phyloP scores from a whole-genome alignment of 2,888 invertebrate genomes.

The Xestia sexstrigata region DNA sequence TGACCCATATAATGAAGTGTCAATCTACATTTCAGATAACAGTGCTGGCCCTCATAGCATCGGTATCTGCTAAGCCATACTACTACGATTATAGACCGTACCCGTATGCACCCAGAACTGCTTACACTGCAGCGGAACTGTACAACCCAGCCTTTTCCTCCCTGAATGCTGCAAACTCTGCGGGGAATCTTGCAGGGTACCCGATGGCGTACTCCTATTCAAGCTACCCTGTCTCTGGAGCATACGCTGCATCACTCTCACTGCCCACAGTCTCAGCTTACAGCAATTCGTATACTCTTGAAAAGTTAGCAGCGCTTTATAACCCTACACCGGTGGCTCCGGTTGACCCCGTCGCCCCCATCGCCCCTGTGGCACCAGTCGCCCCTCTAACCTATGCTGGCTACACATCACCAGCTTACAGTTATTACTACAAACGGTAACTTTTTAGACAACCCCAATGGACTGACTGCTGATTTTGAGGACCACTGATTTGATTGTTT shows the following conservation, averaged over 20 bases:
- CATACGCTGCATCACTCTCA: slow-evolving; percentile 11
- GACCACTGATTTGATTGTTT: slow-evolving; percentile 2
- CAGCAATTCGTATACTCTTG: slow-evolving; percentile 73
- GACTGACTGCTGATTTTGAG: not conserved
- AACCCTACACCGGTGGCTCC: slow-evolving; percentile 22
- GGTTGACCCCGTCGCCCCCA: slow-evolving; percentile 3
- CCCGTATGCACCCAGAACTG: slow-evolving; percentile 49
- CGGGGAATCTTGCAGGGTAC: slow-evolving; percentile 11
- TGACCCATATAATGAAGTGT: not conserved
- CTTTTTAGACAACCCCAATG: not conserved
- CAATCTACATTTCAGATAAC: slow-evolving; percentile 71
- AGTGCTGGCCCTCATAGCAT: slow-evolving; percentile 70
- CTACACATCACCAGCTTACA: slow-evolving; percentile 68
- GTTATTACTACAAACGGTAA: slow-evolving; percentile 53
- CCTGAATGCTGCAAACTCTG: slow-evolving; percentile 49
- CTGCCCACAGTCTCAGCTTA: slow-evolving; percentile 70
- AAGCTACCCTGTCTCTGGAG: not conserved
- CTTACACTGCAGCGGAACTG: slow-evolving; percentile 41
- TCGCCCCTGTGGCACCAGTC: slow-evolving; percentile 50
- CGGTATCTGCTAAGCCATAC: slow-evolving; percentile 75
- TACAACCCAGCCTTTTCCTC: slow-evolving; percentile 49
- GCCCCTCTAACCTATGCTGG: slow-evolving; percentile 36
- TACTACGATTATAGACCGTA: slow-evolving; percentile 63
- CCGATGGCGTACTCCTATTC: slow-evolving; percentile 47
- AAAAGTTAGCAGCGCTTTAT: slow-evolving; percentile 67